A percentile compares a stretch with the other conserved stretches of the same genome.
These are phyloP conservation scores for Geotrupes spiniger DNA, from an alignment of 2,888 invertebrate species.

Conservation along the genomic window DNA sequence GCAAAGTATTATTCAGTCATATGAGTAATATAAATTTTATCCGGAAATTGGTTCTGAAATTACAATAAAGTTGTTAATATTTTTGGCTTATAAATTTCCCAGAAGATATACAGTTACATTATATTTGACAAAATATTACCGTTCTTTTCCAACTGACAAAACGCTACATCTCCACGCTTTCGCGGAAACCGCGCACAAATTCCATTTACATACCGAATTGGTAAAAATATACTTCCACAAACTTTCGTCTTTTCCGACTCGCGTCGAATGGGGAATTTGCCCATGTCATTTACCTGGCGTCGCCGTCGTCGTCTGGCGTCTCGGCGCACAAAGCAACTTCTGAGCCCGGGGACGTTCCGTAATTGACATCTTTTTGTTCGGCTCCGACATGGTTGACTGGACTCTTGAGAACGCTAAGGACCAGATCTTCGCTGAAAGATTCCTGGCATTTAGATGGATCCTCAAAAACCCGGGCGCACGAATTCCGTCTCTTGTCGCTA, in stretches of 20 bases:
- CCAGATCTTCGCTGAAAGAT: constrained; percentile 51
- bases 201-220: neutral
- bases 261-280: neutral
- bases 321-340: constrained; percentile 44
- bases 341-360: constrained; percentile 46
- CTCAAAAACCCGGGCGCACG: constrained; percentile 16
- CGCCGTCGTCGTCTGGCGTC: constrained; percentile 37
- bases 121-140: too few species aligned
- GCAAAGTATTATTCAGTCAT: too few species aligned
- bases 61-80: too few species aligned
- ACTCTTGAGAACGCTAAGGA: constrained; percentile 60
- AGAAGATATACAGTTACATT: too few species aligned
- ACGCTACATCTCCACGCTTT: too few species aligned
- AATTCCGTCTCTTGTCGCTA: constrained; percentile 21
- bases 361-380: constrained; percentile 41
- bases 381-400: constrained; percentile 53
- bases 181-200: neutral
- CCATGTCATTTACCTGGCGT: constrained; percentile 37
- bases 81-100: too few species aligned
- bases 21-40: too few species aligned
- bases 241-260: constrained; percentile 1
- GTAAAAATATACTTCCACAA: neutral
- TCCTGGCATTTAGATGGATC: constrained; percentile 12
- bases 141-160: too few species aligned
- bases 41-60: too few species aligned